phyloP scores from a whole-genome alignment of 2,797 vertebrate genomes.

The Phalloptychus januarius region DNA sequence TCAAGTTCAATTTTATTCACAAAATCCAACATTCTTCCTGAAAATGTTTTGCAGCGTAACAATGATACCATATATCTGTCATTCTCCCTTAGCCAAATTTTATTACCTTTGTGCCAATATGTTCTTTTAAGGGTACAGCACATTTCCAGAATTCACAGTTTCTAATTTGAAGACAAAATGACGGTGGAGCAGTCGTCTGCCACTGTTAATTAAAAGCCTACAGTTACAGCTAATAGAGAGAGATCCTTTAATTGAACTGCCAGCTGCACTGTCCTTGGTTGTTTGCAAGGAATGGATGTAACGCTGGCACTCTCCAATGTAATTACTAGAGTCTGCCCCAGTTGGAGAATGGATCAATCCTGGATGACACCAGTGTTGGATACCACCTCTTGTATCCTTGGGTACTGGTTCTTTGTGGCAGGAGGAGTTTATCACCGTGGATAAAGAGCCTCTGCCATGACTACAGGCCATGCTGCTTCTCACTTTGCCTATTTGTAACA shows the following conservation, averaged over 20 bases:
- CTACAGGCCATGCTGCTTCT: constrained; percentile 38
- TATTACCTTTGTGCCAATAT: not conserved
- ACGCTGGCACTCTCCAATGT: constrained; percentile 53
- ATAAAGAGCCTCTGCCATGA: constrained; percentile 51
- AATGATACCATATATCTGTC: not conserved
- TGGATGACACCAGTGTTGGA: constrained; percentile 49
- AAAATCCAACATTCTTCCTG: not conserved
- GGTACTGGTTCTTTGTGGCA: constrained; percentile 51
- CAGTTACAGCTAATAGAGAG: constrained; percentile 57
- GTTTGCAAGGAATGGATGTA: constrained; percentile 59
- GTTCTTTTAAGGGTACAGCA: not conserved
- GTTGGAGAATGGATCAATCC: constrained; percentile 65
- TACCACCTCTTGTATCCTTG: constrained; percentile 50
- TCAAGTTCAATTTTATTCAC: not conserved
- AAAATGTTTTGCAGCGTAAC: not conserved
- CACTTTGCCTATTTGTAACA: constrained; percentile 49
- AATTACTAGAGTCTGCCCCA: constrained; percentile 64
- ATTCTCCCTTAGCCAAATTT: not conserved
- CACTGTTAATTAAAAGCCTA: constrained; percentile 56
- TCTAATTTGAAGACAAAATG: constrained; percentile 21
- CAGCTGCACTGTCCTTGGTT: constrained; percentile 56
- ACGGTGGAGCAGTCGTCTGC: constrained; percentile 23
- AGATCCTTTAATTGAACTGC: constrained; percentile 64
- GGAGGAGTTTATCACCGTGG: constrained; percentile 57
- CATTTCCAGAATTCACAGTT: constrained; percentile 15